These are phyloP conservation scores for Cebus imitator DNA, from an alignment of 2,113 vertebrate genomes.

Conservation along the genomic window DNA sequence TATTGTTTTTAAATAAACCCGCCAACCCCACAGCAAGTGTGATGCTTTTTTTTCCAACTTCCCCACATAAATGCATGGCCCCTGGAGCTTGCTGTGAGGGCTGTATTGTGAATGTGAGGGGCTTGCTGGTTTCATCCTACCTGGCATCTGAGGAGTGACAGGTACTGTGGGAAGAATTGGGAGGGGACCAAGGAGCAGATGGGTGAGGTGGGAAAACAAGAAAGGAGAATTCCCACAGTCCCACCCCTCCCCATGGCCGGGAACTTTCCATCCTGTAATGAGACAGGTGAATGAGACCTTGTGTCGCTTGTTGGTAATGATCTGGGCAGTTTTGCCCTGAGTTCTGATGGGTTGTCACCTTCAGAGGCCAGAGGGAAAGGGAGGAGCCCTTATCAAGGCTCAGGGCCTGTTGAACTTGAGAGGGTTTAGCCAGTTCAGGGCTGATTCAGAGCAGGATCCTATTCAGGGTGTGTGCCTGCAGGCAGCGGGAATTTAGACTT, in stretches of 20 bases:
- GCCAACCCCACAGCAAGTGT: no score
- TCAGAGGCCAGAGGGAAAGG: fast-evolving
- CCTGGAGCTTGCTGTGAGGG: no score
- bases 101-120: no score
- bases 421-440: neutral
- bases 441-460: no score
- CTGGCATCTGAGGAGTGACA: neutral
- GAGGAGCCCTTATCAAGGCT: fast-evolving
- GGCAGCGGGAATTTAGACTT: fast-evolving
- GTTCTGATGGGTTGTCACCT: neutral
- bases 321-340: neutral
- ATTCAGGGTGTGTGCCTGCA: neutral
- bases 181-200: neutral
- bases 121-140: no score
- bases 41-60: no score
- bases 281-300: neutral
- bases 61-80: no score
- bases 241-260: fast-evolving
- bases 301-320: fast-evolving
- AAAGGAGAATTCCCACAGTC: fast-evolving
- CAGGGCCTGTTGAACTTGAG: neutral
- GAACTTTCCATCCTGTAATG: fast-evolving
- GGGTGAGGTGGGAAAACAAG: neutral
- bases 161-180: neutral
- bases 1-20: no score